Conservation (phyloP, 2,797 vertebrate genomes). For the Anguilla pacifica region DNA sequence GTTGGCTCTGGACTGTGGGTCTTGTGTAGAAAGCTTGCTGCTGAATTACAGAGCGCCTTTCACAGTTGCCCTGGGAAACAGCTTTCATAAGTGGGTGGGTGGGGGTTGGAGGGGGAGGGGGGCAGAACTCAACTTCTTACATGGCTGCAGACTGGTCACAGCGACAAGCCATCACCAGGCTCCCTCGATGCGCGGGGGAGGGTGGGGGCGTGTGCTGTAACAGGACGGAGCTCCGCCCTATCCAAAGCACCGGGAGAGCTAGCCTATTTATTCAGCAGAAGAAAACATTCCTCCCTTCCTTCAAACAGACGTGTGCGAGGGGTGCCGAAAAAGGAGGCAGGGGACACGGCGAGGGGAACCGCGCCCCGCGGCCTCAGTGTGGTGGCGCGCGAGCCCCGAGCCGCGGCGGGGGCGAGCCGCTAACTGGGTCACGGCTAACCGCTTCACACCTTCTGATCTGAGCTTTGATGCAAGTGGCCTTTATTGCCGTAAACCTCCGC, state of each 20-base stretch:
- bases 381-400: background rate
- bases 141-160: background rate
- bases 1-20: background rate
- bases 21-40: background rate
- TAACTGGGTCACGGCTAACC: background rate
- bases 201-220: background rate
- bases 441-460: background rate
- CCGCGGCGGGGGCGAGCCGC: background rate
- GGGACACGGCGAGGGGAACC: background rate
- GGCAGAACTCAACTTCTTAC: background rate
- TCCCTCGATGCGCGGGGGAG: background rate
- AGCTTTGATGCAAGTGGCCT: background rate
- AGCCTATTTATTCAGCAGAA: background rate
- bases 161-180: background rate
- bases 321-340: background rate
- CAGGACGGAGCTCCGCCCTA: background rate
- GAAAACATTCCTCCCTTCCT: background rate
- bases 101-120: background rate
- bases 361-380: background rate
- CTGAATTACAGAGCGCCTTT: constrained; percentile 4
- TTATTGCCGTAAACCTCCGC: background rate
- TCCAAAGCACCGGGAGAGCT: background rate
- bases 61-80: constrained; percentile 12
- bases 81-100: background rate
- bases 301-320: background rate